A percentile compares a stretch with the other conserved stretches of the same genome.
phyloP scores from a whole-genome alignment of 2,888 invertebrate genomes.

The Archips crataeganus region DNA sequence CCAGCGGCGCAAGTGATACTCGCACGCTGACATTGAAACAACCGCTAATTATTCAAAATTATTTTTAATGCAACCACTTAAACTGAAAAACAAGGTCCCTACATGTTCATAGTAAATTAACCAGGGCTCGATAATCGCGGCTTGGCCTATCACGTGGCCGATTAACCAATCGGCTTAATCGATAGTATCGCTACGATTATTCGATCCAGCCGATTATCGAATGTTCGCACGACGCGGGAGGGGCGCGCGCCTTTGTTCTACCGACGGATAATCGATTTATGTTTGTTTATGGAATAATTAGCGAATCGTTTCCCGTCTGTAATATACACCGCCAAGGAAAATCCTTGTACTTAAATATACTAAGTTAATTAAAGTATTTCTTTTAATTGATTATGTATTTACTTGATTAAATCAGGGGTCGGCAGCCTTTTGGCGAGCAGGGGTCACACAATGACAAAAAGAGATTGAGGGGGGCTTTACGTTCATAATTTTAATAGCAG shows the following conservation, averaged over 20 bases:
- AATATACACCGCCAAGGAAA: conserved; percentile 13
- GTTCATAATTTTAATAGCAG: no score
- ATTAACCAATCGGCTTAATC: conserved; percentile 37
- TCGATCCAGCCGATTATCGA: conserved; percentile 30
- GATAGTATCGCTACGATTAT: conserved; percentile 30
- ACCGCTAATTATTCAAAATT: conserved; percentile 36
- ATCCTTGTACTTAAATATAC: neutral
- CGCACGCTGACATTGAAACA: neutral
- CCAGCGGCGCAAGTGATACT: conserved; percentile 11
- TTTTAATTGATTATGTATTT: neutral
- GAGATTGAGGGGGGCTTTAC: no score
- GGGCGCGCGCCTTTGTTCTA: conserved; percentile 24
- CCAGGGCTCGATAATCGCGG: conserved; percentile 30
- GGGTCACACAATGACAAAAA: no score
- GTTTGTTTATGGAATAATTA: conserved; percentile 39
- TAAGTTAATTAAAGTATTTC: neutral
- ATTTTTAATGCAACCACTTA: conserved; percentile 31
- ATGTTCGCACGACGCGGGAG: conserved; percentile 26
- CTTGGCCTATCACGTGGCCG: conserved; percentile 42
- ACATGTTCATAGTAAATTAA: conserved; percentile 37
- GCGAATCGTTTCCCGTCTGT: conserved; percentile 24
- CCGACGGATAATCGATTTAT: conserved; percentile 26
- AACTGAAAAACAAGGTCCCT: conserved; percentile 27
- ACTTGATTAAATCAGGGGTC: neutral
- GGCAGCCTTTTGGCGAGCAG: no score